Evolutionary conservation across 2,888 invertebrate species (phyloP), one percentile per base, ranked within the genome.

Genomic region (Clistopyga incitator): DNA sequence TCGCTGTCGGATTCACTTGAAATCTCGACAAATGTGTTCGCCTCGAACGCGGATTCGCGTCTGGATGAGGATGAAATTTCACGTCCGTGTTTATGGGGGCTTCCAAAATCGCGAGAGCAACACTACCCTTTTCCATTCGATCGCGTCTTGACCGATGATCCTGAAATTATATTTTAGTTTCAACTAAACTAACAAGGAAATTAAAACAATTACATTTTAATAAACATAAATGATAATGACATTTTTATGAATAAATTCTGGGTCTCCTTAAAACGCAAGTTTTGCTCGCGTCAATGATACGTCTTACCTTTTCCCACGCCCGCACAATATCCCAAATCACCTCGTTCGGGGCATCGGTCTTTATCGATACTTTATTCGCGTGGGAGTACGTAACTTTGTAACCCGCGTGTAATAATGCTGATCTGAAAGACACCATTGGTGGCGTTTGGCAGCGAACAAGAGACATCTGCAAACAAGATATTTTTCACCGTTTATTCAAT

Each of bases 281-380:
- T 10, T 38, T 38, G 6, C 10, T 10, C 0, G 10, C 38, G 10
- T 38, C 38, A 8, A 8, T 38, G 8, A 6, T 38, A 10, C 10
- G 38, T 38, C 23, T 56, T 56, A 88, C 87, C 86, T 95, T 95
- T 87, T 95, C 96, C 98, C 98, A 98, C 64, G 95, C 95, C 82
- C 98, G 94, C 88, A 99, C 95, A 77, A 99, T 95, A 93, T 99
- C 99, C 99, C 99, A 99, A 20, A 99, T 91, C 11, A 98, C 94
- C 1, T 94, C 93, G 52, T 96, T 94, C 0, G 99, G 98, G 3
- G 99, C 99, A 91, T 97, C 95, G 0, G 99, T 99, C 94, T 99
- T 99, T 25, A 99, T 94, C 0, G 98, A 98, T 86, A 96, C 95
- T 91, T 97, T 97, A 85, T 95, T 95, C 78, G 97, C 97, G 94